Base-by-base conservation (phyloP, 2,113 vertebrate genomes). In the Cynopterus brachyotis region DNA sequence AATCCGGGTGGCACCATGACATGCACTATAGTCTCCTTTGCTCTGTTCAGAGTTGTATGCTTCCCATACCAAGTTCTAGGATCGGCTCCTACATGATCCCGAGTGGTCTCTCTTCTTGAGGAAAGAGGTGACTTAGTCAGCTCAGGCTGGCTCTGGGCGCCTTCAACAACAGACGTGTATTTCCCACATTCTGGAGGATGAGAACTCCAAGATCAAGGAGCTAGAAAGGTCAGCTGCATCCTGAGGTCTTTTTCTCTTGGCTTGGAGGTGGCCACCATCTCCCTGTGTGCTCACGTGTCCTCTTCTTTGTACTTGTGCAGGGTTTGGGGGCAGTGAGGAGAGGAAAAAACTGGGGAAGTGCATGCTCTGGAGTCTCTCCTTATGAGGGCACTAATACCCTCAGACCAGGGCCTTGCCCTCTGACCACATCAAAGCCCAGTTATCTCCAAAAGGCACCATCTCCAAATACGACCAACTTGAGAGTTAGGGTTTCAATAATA, bases 271-370 rank as follows among this genome's bases (percentile, higher is more conserved):
- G 9, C 13, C 35, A 20, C 5, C 64, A 45, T 32, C 62, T 82
- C 11, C 6, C 7, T 24, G 1, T 20, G 42, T 59, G 50, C 3
- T 55, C 62, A 85, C 9, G 0, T 28, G 12, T 42, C 57, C 42
- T 73, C 42, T 59, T 59, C 72, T 72, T 72, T 26, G 24, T 12
- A 2, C 13, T 26, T n/a, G 35, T 0, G 19, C 22, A 40, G 16
- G 20, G 32, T 12, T 16, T 72, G 4, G 15, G 45, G 5, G 32
- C 20, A 35, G 12, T 9, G 2, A 26, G 0, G 26, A 1, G 40
- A 8, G 60, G 40, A 30, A 13, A 24, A 60, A 60, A 60, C 13
- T 28, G 35, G 35, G 2, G 37, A 10, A 5, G 17, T 1, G 15
- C 45, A 15, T 8, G 40, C 22, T 85, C 80, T 32, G 15, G n/a